Evolutionary conservation across 2,888 invertebrate genomes (phyloP).

Genomic region (Drosophila mercatorum): DNA sequence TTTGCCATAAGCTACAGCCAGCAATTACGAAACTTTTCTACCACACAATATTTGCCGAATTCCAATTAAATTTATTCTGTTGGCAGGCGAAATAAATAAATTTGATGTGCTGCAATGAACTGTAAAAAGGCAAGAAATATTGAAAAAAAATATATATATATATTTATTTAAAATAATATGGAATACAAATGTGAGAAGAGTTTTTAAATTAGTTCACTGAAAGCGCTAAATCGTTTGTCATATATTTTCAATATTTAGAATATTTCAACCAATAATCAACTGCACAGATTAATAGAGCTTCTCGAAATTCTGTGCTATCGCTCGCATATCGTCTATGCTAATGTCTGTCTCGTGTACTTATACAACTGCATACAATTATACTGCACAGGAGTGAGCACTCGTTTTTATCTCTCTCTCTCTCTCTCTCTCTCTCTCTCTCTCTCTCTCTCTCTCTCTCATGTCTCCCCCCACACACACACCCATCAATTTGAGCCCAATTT

Average conservation of each 20-base stretch:
- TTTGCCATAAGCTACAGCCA: slow-evolving; percentile 40
- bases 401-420: background rate
- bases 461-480: too few relatives aligned
- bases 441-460: too few relatives aligned
- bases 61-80: slow-evolving; percentile 19
- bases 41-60: slow-evolving; percentile 27
- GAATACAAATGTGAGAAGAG: background rate
- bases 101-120: slow-evolving; percentile 21
- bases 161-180: background rate
- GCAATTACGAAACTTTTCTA: slow-evolving; percentile 50
- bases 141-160: too few relatives aligned
- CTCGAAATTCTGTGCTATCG: background rate
- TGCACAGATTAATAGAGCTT: background rate
- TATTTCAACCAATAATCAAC: background rate
- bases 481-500: slow-evolving; percentile 4
- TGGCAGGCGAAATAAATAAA: slow-evolving; percentile 25
- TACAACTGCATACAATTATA: background rate
- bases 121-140: too few relatives aligned
- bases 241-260: background rate
- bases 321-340: too few relatives aligned
- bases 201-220: background rate
- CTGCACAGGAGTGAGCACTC: background rate
- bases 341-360: background rate
- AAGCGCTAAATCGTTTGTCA: too few relatives aligned
- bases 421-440: too few relatives aligned